Evolutionary conservation across 2,888 invertebrate species (phyloP).

Genomic region (Macaria notata): DNA sequence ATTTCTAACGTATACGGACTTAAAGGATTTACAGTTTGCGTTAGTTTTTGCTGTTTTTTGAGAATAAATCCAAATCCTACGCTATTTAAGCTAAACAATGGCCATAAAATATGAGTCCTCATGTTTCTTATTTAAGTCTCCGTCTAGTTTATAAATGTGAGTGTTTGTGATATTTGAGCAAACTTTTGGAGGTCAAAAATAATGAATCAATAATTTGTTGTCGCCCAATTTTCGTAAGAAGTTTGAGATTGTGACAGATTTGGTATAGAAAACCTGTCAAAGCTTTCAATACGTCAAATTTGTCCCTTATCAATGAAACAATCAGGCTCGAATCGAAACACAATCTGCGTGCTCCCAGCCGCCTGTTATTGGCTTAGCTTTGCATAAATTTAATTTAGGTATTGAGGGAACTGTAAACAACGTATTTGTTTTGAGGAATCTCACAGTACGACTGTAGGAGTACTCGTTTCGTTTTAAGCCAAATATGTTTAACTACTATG

Average conservation of each 20-base stretch:
- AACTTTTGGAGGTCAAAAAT: background rate
- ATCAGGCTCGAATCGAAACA: background rate
- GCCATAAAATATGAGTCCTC: too few species aligned
- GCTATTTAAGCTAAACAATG: too few species aligned
- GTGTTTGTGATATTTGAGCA: too few species aligned
- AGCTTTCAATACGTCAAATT: background rate
- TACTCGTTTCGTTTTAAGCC: too few species aligned
- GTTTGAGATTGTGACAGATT: background rate
- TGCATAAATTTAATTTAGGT: background rate
- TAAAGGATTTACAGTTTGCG: constrained; percentile 11
- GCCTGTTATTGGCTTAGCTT: constrained; percentile 1
- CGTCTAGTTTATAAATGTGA: too few species aligned
- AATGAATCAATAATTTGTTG: too few species aligned
- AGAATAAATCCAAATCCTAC: constrained; percentile 2
- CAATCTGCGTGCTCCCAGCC: background rate
- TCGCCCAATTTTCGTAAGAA: too few species aligned
- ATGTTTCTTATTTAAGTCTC: too few species aligned
- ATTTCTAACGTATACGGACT: constrained; percentile 16
- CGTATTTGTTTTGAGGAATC: too few species aligned
- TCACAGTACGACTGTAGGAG: too few species aligned
- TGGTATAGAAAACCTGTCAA: background rate
- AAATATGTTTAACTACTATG: too few species aligned
- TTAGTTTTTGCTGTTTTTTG: constrained; percentile 5
- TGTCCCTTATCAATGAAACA: background rate
- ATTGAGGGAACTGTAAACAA: too few species aligned